These are phyloP conservation scores for Drosophila erecta DNA, from an alignment of 1,140 invertebrate species.

Conservation along the genomic window DNA sequence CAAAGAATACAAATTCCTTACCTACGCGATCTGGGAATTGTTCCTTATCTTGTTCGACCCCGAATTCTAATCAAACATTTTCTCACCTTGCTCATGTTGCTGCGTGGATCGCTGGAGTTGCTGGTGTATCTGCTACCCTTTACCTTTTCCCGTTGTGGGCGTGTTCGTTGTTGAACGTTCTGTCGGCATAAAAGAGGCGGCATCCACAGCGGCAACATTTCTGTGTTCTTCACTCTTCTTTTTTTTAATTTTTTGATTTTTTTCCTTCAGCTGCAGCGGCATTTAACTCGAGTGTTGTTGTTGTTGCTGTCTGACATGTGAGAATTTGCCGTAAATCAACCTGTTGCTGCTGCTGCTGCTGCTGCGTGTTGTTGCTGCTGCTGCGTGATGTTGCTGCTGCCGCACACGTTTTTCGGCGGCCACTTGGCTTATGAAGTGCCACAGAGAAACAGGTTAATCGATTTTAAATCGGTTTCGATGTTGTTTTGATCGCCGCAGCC, in stretches of 20 bases:
- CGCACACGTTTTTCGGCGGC: slow-evolving; percentile 63
- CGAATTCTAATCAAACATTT: slow-evolving; percentile 81
- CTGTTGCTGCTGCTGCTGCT: slow-evolving; percentile 60
- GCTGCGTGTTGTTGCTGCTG: slow-evolving; percentile 28
- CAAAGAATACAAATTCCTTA: slow-evolving; percentile 4
- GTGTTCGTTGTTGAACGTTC: slow-evolving; percentile 78
- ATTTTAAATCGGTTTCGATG: slow-evolving; percentile 84
- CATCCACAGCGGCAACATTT: slow-evolving; percentile 60
- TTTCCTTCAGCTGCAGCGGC: slow-evolving; percentile 54
- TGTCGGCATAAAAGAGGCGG: slow-evolving; percentile 67
- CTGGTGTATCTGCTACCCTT: slow-evolving; percentile 48
- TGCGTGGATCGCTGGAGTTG: slow-evolving; percentile 22
- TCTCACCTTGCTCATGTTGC: slow-evolving; percentile 64
- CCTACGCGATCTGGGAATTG: slow-evolving; percentile 33
- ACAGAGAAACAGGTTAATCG: slow-evolving; percentile 82
- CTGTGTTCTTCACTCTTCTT: slow-evolving; percentile 65
- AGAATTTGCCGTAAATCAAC: slow-evolving; percentile 82
- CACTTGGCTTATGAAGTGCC: slow-evolving; percentile 75
- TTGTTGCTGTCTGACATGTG: slow-evolving; percentile 62
- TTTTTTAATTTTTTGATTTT: slow-evolving; percentile 26
- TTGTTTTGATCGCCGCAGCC: slow-evolving; percentile 72
- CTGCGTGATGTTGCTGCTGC: slow-evolving; percentile 49
- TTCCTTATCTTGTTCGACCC: slow-evolving; percentile 41
- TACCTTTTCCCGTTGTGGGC: slow-evolving; percentile 59
- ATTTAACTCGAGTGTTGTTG: slow-evolving; percentile 61